Base-by-base conservation (phyloP, 1,140 invertebrate genomes). In the Hestina assimilis region DNA sequence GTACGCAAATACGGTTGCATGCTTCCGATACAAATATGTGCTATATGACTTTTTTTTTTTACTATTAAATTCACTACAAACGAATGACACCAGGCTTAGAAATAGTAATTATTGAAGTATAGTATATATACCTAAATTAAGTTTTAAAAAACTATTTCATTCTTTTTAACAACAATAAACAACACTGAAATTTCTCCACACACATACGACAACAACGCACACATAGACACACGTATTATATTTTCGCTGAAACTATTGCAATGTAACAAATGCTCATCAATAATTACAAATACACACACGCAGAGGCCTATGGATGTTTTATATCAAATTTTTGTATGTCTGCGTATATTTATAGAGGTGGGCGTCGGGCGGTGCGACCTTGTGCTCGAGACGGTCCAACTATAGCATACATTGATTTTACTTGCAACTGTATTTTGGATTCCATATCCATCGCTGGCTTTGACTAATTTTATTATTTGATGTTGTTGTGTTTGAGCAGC, bases 271-370 rank as follows among this genome's bases (percentile, higher is more conserved):
- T 38, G 33, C 3, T 38, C 33, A 38, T 38, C 33, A 38, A 9
- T 38, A 38, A 38, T 31, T 31, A 12, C 33, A 38, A 38, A n/a
- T 19, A 38, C 15, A 38, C 33, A 38, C 33, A 38, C 14, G 19
- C 15, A 38, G 19, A 38, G 15, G 15, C 19, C 9, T 19, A 19
- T 19, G 33, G 12, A 19, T 17, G 15, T 56, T 58, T 42, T 52
- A 42, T 46, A 50, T 63, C 57, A 66, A 63, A 83, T 79, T 79
- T 85, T 80, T 80, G 74, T 70, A 79, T 80, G 76, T 83, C 78
- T 83, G 76, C 48, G 76, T 85, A 64, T 86, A 83, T 83, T 83
- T 83, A 76, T 86, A 84, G 66, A 62, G 47, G 79, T 81, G 60
- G 80, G 80, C 74, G 80, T 72, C 83, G 73, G 70, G 63, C 76